Conservation (phyloP, 2,797 vertebrate genomes). For the Trachurus trachurus region DNA sequence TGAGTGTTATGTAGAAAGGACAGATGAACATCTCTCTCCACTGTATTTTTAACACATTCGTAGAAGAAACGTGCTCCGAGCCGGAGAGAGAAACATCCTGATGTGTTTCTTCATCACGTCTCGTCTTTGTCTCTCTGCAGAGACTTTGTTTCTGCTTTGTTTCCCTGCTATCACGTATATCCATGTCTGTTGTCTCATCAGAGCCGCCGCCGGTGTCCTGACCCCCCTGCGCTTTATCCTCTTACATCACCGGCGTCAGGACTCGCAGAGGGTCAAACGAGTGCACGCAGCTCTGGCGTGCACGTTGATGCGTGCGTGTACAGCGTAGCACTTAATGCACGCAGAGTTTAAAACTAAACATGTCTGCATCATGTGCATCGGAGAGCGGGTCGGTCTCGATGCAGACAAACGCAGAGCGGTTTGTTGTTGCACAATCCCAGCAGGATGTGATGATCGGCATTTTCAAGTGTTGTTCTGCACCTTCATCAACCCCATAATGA, state of each 20-base stretch:
- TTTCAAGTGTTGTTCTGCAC: background rate
- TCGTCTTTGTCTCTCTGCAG: background rate
- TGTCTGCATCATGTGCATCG: background rate
- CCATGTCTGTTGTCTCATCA: constrained; percentile 38
- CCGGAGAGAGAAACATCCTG: background rate
- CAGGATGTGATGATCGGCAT: background rate
- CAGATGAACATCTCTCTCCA: background rate
- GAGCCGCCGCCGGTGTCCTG: constrained; percentile 50
- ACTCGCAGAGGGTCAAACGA: constrained; percentile 33
- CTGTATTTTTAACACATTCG: background rate
- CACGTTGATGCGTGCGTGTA: background rate
- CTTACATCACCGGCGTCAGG: constrained; percentile 59
- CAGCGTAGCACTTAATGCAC: background rate
- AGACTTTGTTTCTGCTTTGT: background rate
- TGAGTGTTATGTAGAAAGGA: background rate
- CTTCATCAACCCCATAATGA: background rate
- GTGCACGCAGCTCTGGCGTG: constrained; percentile 16
- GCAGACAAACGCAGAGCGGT: background rate
- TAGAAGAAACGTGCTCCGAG: background rate
- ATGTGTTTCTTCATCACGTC: background rate
- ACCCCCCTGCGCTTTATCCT: constrained; percentile 63
- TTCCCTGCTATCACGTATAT: constrained; percentile 21
- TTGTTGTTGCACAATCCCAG: background rate
- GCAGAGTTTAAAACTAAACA: constrained; percentile 20
- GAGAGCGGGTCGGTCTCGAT: background rate